These are phyloP conservation scores for Alouatta palliata DNA, from an alignment of 2,113 vertebrate genomes.

Conservation along the genomic window DNA sequence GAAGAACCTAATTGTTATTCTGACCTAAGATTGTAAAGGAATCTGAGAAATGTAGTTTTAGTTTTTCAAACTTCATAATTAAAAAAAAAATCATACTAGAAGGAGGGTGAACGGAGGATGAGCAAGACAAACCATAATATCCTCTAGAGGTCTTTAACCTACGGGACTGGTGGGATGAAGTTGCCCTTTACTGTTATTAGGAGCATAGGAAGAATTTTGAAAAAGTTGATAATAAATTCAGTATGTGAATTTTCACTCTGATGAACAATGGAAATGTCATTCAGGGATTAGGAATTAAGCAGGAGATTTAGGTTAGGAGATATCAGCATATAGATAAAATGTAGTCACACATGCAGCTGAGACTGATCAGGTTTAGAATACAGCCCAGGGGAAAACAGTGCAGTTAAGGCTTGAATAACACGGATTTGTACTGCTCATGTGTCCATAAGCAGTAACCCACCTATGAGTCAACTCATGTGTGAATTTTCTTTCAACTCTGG, in stretches of 20 bases:
- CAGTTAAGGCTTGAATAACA: too few relatives aligned
- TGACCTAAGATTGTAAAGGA: not conserved
- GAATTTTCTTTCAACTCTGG: too few relatives aligned
- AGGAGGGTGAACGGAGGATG: not conserved
- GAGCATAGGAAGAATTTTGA: not conserved
- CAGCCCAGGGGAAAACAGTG: not conserved
- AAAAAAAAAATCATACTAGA: not conserved
- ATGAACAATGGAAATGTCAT: not conserved
- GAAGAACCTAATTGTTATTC: not conserved
- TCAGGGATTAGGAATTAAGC: not conserved
- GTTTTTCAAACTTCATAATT: not conserved
- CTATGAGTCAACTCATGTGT: not conserved
- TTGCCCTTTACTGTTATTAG: not conserved
- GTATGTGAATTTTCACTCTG: not conserved
- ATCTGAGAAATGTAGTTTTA: not conserved
- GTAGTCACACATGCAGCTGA: not conserved
- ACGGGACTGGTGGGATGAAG: too few relatives aligned
- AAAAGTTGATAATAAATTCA: not conserved
- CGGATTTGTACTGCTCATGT: too few relatives aligned
- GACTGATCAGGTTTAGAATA: too few relatives aligned
- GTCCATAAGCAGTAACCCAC: too few relatives aligned
- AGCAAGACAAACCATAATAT: not conserved
- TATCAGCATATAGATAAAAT: not conserved
- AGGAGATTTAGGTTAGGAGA: not conserved
- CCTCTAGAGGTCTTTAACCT: not conserved